Conservation (phyloP, 1,140 invertebrate genomes). For the Parasteatoda tepidariorum region DNA sequence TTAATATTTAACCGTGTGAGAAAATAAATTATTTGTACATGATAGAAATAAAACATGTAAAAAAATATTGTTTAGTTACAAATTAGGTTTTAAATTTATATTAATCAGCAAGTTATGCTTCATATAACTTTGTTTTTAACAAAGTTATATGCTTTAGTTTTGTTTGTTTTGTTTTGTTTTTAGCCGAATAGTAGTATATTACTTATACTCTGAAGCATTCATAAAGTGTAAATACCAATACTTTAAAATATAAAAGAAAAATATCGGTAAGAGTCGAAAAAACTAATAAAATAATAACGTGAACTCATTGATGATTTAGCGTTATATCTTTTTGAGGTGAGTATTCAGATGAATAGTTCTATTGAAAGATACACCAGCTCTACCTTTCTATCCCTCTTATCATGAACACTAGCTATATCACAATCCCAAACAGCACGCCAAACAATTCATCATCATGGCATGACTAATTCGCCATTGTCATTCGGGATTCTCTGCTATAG, state of each 20-base stretch:
- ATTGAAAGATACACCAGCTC: neutral
- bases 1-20: no score
- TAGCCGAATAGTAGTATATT: no score
- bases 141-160: no score
- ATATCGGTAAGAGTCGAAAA: neutral
- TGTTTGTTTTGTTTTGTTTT: no score
- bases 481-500: conserved; percentile 31
- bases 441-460: conserved; percentile 44
- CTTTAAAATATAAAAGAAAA: neutral
- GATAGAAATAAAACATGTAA: no score
- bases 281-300: neutral
- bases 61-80: no score
- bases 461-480: conserved; percentile 54
- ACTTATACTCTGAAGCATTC: no score
- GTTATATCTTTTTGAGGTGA: neutral
- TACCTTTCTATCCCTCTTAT: neutral
- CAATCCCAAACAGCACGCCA: conserved; percentile 16
- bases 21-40: no score
- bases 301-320: neutral
- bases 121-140: no score
- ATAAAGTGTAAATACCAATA: no score
- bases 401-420: conserved; percentile 12
- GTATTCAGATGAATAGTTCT: neutral
- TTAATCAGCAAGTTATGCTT: no score
- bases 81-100: no score